Percentiles rank a stretch among this genome's conserved stretches.
phyloP scores from a whole-genome alignment of 2,888 invertebrate species.

The Lepidonotus clava region DNA sequence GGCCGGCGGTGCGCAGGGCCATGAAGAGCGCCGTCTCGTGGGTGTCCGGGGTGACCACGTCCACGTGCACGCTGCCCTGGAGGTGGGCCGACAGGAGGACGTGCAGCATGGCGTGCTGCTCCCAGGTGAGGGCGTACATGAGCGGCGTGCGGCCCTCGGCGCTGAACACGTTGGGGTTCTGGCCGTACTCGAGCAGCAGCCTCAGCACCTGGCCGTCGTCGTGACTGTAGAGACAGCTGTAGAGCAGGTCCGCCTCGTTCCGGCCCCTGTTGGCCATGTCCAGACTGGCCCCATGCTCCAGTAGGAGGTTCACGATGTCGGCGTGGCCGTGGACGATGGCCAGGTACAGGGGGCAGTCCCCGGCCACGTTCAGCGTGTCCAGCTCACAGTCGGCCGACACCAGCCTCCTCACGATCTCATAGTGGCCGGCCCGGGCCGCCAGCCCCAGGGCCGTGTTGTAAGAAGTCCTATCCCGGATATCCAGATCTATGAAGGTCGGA shows the following conservation, averaged over 20 bases:
- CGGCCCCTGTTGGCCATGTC: constrained; percentile 24
- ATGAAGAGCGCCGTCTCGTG: constrained; percentile 5
- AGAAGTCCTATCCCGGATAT: background rate
- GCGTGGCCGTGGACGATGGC: constrained; percentile 5
- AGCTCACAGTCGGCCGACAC: background rate
- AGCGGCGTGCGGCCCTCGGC: constrained; percentile 29
- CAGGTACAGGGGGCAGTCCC: constrained; percentile 10
- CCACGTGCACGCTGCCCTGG: background rate
- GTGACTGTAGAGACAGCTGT: constrained; percentile 24
- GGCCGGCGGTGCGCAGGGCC: background rate
- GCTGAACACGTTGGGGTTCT: constrained; percentile 33
- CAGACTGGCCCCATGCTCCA: background rate
- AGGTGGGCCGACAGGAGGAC: background rate
- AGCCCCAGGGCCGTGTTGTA: constrained; percentile 17
- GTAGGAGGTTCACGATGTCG: background rate
- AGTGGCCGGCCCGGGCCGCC: constrained; percentile 31
- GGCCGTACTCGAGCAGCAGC: constrained; percentile 19
- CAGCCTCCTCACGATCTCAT: background rate
- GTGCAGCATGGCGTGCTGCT: constrained; percentile 13
- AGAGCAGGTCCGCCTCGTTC: background rate
- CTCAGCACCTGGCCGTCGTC: constrained; percentile 23
- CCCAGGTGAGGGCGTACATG: constrained; percentile 39
- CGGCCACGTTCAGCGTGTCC: background rate
- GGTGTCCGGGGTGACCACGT: constrained; percentile 28
- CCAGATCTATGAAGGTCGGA: background rate